Evolutionary conservation across 2,888 invertebrate genomes (phyloP).

Genomic region (Drosophila sordidula): DNA sequence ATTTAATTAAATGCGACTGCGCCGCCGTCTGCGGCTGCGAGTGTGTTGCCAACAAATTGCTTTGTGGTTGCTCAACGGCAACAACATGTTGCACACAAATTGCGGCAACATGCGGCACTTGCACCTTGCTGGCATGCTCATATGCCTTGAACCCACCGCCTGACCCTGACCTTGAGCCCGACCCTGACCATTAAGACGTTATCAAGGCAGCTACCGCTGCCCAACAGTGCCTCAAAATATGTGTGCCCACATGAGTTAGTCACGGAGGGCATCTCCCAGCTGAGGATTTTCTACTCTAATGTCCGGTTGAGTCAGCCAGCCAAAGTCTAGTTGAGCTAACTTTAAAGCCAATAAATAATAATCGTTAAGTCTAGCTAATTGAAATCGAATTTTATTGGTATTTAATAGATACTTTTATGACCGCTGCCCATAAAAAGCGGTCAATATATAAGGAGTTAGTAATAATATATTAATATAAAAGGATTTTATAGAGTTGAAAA

Average conservation of each 20-base stretch:
- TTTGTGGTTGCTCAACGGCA: constrained; percentile 45
- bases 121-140: constrained; percentile 17
- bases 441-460: neutral
- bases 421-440: neutral
- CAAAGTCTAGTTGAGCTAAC: neutral
- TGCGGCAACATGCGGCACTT: constrained; percentile 48
- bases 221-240: constrained; percentile 1
- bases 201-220: constrained; percentile 21
- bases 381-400: neutral
- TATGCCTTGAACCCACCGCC: constrained; percentile 14
- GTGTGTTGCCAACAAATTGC: constrained; percentile 56
- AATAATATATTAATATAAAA: neutral
- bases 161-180: constrained; percentile 39
- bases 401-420: constrained; percentile 1
- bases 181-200: constrained; percentile 18
- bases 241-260: neutral
- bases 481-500: no score
- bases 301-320: neutral
- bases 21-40: constrained; percentile 31
- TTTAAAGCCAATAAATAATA: neutral
- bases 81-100: constrained; percentile 62
- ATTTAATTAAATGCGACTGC: constrained; percentile 66
- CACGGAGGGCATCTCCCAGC: neutral
- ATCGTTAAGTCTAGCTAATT: constrained; percentile 5
- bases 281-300: neutral